These are phyloP conservation scores for Drosophila neonasuta DNA, from an alignment of 2,888 invertebrate species.

Conservation along the genomic window DNA sequence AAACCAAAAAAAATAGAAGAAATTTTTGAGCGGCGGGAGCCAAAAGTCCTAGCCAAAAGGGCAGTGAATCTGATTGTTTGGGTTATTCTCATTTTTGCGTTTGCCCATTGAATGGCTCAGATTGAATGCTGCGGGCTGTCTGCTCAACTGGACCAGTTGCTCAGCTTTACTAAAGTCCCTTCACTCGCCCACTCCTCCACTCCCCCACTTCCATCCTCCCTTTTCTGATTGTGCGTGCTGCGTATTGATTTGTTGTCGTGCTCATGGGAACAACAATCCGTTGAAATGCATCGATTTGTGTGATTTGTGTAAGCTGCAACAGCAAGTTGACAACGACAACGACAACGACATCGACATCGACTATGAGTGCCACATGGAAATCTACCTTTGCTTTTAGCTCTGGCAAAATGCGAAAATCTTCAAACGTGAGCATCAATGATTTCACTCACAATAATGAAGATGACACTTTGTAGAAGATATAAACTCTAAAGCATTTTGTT, in stretches of 20 bases:
- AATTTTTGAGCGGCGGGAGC: neutral
- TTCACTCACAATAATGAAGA: no score
- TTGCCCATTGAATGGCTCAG: conserved; percentile 56
- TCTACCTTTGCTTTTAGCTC: no score
- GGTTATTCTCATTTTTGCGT: conserved; percentile 47
- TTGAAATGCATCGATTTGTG: conserved; percentile 13
- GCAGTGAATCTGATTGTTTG: conserved; percentile 38
- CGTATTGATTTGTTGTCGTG: conserved; percentile 29
- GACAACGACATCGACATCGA: no score
- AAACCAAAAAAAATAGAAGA: conserved; percentile 4
- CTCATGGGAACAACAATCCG: conserved; percentile 20
- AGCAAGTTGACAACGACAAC: no score
- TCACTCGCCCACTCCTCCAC: no score
- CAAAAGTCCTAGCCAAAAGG: neutral
- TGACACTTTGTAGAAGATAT: no score
- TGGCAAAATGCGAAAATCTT: no score
- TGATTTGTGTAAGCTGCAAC: neutral
- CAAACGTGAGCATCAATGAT: no score
- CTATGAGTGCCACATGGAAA: no score
- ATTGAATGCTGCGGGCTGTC: conserved; percentile 47
- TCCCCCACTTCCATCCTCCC: neutral
- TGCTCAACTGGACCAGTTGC: conserved; percentile 23
- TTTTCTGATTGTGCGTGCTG: conserved; percentile 1
- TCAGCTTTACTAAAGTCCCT: conserved; percentile 2
- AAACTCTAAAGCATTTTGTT: no score